Base-by-base conservation (phyloP, 1,140 invertebrate species). In the Diploscapter pachys region DNA sequence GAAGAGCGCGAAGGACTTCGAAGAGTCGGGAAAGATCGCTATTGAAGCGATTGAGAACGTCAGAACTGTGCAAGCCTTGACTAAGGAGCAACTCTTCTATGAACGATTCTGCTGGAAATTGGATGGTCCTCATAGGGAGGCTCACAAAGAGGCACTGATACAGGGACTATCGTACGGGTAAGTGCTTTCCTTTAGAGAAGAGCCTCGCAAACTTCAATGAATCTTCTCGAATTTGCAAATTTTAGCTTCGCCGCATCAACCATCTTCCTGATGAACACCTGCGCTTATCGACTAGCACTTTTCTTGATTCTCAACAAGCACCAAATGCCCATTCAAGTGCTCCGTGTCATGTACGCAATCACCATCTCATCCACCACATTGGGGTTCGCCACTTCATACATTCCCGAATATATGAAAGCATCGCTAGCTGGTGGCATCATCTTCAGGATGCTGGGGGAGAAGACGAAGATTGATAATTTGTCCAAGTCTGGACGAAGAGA, bases 271-370 rank as follows among this genome's bases (percentile, higher is more conserved):
- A 82, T 86, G 11, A 87, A 87, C 77, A 86, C 87, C 31, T 86
- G 83, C 49, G 80, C 86, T 8, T 88, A 92, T 74, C 73, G 85
- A 0, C 83, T 86, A 67, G 87, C 87, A 9, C 80, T 86, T 6
- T 84, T 81, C 61, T 77, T 88, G 8, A 85, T 88, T 5, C 66
- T 72, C 48, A 77, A 55, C n/a, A 64, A 79, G 59, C 75, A 82
- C 9, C 81, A 85, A 80, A 57, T 70, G 48, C 73, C 73, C 31
- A 74, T 74, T 31, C 5, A 54, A 13, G 73, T 74, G 3, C 73
- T 74, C 51, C 80, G 79, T 64, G 81, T 84, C n/a, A 73, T 85
- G 61, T 84, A 81, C 61, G 82, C 81, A 3, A 80, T 84, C 59
- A 68, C 66, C 4, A 82, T 84, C 49, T 64, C 72, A 6, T 62